These are phyloP conservation scores for Malaclemys terrapin DNA, from an alignment of 2,113 vertebrate genomes.

Conservation along the genomic window DNA sequence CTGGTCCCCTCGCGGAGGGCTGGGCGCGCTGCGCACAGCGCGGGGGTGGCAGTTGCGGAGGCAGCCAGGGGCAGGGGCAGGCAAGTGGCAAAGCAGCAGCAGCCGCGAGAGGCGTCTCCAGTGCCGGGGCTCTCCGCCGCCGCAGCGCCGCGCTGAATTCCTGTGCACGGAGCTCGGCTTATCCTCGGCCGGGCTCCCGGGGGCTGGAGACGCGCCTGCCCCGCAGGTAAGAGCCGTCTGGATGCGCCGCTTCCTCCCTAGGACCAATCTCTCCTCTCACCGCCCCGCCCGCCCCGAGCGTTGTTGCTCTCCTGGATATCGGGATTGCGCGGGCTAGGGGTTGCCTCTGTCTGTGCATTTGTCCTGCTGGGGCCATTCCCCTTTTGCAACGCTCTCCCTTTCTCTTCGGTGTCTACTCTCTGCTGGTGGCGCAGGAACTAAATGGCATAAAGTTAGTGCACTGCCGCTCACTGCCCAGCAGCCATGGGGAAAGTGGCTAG, in stretches of 20 bases:
- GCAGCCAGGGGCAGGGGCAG: background rate
- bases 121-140: background rate
- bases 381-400: background rate
- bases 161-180: background rate
- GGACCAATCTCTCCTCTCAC: background rate
- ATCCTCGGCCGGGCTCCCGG: no score
- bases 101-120: background rate
- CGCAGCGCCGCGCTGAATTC: background rate
- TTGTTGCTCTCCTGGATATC: no score
- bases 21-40: no score
- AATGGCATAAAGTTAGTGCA: background rate
- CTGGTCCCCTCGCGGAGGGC: no score
- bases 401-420: background rate
- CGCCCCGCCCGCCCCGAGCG: background rate
- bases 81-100: background rate
- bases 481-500: background rate
- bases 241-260: background rate
- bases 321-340: background rate
- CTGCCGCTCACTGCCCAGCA: background rate
- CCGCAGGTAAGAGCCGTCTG: background rate
- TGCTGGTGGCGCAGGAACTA: background rate
- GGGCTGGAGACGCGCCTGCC: background rate
- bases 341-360: background rate
- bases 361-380: background rate
- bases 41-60: background rate